phyloP scores from a whole-genome alignment of 2,113 vertebrate species.

The Pseudopodoces humilis region DNA sequence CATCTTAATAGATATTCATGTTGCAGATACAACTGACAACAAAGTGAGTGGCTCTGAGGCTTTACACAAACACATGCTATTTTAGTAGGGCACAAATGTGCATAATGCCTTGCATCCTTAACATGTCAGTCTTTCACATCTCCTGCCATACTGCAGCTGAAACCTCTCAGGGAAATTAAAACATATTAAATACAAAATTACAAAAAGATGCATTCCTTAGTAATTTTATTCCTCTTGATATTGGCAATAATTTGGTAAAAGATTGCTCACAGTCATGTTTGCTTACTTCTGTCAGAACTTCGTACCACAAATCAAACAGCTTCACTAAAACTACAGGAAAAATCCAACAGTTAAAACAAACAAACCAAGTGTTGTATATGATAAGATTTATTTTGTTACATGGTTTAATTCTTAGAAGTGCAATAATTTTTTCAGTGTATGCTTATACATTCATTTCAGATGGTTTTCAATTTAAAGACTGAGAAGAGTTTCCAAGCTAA shows the following conservation, averaged over 20 bases:
- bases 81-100: neutral
- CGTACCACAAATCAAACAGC: neutral
- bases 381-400: neutral
- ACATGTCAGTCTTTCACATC: neutral
- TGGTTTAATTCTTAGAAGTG: neutral
- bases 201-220: neutral
- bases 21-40: neutral
- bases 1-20: neutral
- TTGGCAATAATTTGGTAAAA: neutral
- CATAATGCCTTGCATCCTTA: neutral
- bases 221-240: neutral
- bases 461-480: neutral
- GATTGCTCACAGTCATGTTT: neutral
- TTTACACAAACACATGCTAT: neutral
- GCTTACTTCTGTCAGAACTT: neutral
- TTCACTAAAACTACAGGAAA: neutral
- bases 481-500: neutral
- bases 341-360: neutral
- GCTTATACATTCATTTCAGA: neutral
- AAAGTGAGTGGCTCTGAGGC: neutral
- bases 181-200: neutral
- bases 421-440: neutral
- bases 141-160: neutral
- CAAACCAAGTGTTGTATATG: neutral
- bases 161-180: neutral